Base-by-base conservation (phyloP, 2,797 vertebrate species). In the Amniataba percoides region DNA sequence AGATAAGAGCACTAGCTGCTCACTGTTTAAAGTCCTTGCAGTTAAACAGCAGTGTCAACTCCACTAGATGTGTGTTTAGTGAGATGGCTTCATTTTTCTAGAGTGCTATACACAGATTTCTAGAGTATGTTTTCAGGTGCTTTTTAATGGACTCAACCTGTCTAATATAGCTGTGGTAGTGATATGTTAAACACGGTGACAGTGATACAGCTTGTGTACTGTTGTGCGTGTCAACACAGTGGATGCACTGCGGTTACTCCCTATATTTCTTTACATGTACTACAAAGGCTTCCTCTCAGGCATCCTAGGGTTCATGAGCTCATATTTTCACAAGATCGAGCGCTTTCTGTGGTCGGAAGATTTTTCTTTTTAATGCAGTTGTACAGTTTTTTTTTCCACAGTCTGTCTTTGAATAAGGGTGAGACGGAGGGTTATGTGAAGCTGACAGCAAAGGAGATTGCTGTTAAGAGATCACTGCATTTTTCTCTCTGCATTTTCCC, bases 1-100 rank as follows among this genome's bases (percentile, higher is more conserved):
- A 92, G 93, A 95, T 95, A 95, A 95, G 92, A 89, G 80, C 72
- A 71, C 31, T 70, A 52, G 89, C 91, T 82, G 85, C 88, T 85
- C 73, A 36, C 82, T 81, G 72, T 90, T 87, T 87, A 87, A 91
- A 90, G 85, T 87, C 86, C 79, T 85, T 79, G 73, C 77, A 89
- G 88, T 88, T 82, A 76, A 85, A 88, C 81, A 85, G 82, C 81
- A 68, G 77, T 68, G 87, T 93, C 88, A 88, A 88, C 88, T 81
- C 78, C 82, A 77, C 56, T 52, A 81, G 82, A 89, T 85, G 81
- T 88, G 82, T 88, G 66, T 91, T 87, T 82, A 89, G 77, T 43
- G 73, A 78, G 86, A 90, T 74, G 83, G 81, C 84, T 91, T 88
- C 78, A 83, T 81, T 85, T 87, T 81, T 74, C 74, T 74, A 18